phyloP scores from a whole-genome alignment of 2,888 invertebrate genomes.

The Limnephilus auricula region DNA sequence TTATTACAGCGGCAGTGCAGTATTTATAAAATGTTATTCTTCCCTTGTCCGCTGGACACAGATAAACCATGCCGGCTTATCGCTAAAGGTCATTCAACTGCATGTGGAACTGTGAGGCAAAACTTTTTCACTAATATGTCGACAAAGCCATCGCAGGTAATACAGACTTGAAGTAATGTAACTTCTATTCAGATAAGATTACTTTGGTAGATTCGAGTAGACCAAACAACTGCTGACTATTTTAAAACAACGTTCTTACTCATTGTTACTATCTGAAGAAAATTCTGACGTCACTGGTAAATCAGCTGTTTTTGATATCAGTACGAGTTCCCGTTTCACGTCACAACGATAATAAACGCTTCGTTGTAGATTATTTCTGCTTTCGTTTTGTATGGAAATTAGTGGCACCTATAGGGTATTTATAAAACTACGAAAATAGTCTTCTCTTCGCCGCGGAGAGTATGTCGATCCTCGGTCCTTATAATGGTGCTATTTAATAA shows the following conservation, averaged over 20 bases:
- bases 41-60: not conserved
- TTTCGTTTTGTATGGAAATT: not conserved
- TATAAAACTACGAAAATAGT: no score
- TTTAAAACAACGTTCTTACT: not conserved
- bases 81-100: conserved; percentile 8
- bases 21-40: not conserved
- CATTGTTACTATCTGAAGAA: not conserved
- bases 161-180: not conserved
- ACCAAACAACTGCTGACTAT: not conserved
- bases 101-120: not conserved
- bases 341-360: not conserved
- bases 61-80: not conserved
- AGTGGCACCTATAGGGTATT: no score
- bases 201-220: not conserved
- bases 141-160: not conserved
- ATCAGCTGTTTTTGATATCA: not conserved
- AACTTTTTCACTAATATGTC: not conserved
- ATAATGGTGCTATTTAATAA: not conserved
- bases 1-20: not conserved
- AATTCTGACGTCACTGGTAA: not conserved
- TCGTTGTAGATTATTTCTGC: not conserved
- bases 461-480: not conserved
- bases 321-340: not conserved
- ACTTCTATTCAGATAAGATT: not conserved
- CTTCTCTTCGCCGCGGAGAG: no score